phyloP scores from a whole-genome alignment of 1,140 invertebrate genomes.

The Pygmarrhopalites habei region DNA sequence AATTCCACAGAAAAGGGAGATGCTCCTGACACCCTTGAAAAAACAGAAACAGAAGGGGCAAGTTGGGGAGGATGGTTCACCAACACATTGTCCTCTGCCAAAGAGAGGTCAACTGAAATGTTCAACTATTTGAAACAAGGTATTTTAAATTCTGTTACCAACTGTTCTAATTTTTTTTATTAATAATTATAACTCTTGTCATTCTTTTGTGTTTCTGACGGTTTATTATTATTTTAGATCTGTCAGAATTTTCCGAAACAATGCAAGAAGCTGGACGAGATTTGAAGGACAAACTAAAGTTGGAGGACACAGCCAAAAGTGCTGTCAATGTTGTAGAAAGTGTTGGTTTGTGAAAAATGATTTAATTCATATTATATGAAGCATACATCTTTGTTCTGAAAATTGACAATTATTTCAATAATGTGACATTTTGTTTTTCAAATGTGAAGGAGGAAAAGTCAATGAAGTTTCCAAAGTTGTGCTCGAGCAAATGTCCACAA shows the following conservation, averaged over 20 bases:
- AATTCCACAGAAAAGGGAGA: constrained; percentile 11
- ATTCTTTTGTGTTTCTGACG: too few relatives aligned
- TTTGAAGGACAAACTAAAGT: constrained; percentile 35
- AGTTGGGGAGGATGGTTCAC: constrained; percentile 34
- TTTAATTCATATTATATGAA: too few relatives aligned
- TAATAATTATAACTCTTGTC: too few relatives aligned
- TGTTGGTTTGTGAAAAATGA: too few relatives aligned
- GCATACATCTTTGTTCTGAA: too few relatives aligned
- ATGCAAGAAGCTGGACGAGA: constrained; percentile 33
- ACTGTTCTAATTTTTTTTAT: too few relatives aligned
- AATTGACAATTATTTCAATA: too few relatives aligned
- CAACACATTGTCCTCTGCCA: constrained; percentile 22
- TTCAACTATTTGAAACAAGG: constrained; percentile 38
- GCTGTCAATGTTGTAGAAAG: constrained; percentile 22
- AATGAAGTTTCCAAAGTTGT: constrained; percentile 22
- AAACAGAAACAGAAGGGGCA: not conserved
- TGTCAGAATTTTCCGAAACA: constrained; percentile 35
- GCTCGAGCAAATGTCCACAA: constrained; percentile 37
- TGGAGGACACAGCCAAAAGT: constrained; percentile 31
- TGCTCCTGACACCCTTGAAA: not conserved
- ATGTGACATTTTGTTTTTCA: too few relatives aligned
- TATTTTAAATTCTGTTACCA: too few relatives aligned
- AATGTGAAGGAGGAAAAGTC: too few relatives aligned
- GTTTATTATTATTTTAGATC: too few relatives aligned
- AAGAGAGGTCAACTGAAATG: constrained; percentile 35